Evolutionary conservation across 1,140 invertebrate species (phyloP).

Genomic region (Littorina saxatilis): DNA sequence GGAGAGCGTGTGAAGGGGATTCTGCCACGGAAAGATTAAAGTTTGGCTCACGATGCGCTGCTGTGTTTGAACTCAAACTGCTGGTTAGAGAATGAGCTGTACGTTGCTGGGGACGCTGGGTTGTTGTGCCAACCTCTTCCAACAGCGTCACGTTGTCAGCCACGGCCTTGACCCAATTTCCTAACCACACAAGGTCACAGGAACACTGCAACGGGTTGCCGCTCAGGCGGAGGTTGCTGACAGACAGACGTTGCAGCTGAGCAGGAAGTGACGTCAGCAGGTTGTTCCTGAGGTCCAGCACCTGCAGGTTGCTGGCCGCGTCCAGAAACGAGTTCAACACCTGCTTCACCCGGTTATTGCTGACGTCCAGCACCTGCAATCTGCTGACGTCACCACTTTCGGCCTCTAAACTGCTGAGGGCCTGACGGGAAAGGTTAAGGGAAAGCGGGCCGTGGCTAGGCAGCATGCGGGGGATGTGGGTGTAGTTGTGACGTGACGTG

Average conservation of each 20-base stretch:
- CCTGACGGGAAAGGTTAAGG: background rate
- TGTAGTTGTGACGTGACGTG: background rate
- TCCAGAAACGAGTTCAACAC: background rate
- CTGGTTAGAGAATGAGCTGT: no score
- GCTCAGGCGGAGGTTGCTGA: background rate
- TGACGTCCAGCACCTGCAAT: background rate
- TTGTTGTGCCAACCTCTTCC: background rate
- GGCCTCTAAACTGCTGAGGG: background rate
- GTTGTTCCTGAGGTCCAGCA: conserved; percentile 7
- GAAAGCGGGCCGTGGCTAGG: background rate
- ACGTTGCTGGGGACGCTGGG: background rate
- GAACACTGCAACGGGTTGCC: background rate
- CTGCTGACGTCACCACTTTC: background rate
- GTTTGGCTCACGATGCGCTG: no score
- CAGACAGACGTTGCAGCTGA: background rate
- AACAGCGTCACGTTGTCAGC: background rate
- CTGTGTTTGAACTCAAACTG: no score
- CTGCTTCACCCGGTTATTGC: background rate
- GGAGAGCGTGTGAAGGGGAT: no score
- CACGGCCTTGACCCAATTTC: background rate
- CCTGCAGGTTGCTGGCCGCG: background rate
- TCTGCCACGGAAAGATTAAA: no score
- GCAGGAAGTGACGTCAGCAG: background rate
- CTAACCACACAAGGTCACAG: conserved; percentile 2
- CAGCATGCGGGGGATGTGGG: background rate